These are phyloP conservation scores for Grallaria varia DNA, from an alignment of 2,113 vertebrate species.

Conservation along the genomic window DNA sequence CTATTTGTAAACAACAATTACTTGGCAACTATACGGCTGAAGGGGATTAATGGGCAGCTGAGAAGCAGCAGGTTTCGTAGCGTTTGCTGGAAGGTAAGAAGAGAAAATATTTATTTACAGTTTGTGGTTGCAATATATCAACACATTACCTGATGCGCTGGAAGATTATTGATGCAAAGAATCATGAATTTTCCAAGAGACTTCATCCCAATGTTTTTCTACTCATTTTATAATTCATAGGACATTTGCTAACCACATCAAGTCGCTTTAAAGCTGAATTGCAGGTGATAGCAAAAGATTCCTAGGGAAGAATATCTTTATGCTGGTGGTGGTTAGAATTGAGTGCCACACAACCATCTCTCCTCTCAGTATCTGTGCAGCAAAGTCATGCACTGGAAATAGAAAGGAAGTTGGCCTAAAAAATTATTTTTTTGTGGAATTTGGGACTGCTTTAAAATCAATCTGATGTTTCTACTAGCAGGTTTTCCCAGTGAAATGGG, in stretches of 20 bases:
- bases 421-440: background rate
- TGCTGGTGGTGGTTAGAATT: background rate
- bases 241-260: conserved; percentile 64
- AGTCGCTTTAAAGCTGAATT: conserved; percentile 49
- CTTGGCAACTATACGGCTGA: conserved; percentile 94
- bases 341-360: background rate
- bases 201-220: conserved; percentile 58
- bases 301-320: background rate
- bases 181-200: conserved; percentile 72
- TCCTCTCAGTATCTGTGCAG: background rate
- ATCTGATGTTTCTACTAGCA: background rate
- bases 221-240: conserved; percentile 68
- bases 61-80: conserved; percentile 90
- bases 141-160: conserved; percentile 75
- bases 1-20: conserved; percentile 99
- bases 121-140: conserved; percentile 79
- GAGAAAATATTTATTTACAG: conserved; percentile 86
- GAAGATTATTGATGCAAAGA: conserved; percentile 73
- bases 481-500: background rate
- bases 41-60: conserved; percentile 97
- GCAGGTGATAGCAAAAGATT: background rate
- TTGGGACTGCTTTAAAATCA: background rate
- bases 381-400: background rate
- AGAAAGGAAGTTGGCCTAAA: background rate
- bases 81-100: conserved; percentile 92